A percentile compares a stretch with the other conserved stretches of the same genome.
phyloP scores from a whole-genome alignment of 1,140 invertebrate genomes.

The Asbolus verrucosus region DNA sequence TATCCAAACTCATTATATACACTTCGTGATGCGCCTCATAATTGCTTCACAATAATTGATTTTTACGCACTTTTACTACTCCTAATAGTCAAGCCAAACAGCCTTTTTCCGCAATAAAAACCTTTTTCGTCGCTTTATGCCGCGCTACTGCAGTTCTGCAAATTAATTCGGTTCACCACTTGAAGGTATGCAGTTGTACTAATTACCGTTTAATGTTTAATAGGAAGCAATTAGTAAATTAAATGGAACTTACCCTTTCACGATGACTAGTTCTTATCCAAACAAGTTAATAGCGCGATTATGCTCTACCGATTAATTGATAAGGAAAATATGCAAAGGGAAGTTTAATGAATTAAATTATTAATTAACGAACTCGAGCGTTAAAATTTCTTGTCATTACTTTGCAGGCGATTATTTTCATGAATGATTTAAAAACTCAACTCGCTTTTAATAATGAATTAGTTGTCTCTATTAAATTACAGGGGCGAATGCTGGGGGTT shows the following conservation, averaged over 20 bases:
- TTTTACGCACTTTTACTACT: constrained; percentile 5
- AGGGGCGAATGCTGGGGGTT: constrained; percentile 6
- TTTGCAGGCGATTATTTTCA: constrained; percentile 22
- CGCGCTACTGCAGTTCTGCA: background rate
- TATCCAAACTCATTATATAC: constrained; percentile 48
- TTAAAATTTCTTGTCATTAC: constrained; percentile 23
- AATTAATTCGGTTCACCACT: constrained; percentile 31
- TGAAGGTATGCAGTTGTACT: constrained; percentile 43
- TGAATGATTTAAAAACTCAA: constrained; percentile 30
- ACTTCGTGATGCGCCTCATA: constrained; percentile 34
- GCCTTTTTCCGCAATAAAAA: background rate
- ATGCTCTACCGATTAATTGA: constrained; percentile 27
- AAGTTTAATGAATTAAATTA: constrained; percentile 40
- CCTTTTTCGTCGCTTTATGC: background rate
- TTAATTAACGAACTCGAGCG: constrained; percentile 31
- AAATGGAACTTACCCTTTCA: constrained; percentile 48
- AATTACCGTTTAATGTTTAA: constrained; percentile 51
- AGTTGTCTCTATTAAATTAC: constrained; percentile 34
- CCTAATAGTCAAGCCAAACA: too few relatives aligned
- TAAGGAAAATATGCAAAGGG: constrained; percentile 37
- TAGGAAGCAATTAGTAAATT: constrained; percentile 51
- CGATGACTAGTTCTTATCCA: constrained; percentile 45
- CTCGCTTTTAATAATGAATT: constrained; percentile 27
- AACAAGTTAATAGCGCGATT: constrained; percentile 44
- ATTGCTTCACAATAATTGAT: constrained; percentile 38